Evolutionary conservation across 2,113 vertebrate genomes (phyloP), one percentile per base, ranked within the genome.

Genomic region (Echinops telfairi): DNA sequence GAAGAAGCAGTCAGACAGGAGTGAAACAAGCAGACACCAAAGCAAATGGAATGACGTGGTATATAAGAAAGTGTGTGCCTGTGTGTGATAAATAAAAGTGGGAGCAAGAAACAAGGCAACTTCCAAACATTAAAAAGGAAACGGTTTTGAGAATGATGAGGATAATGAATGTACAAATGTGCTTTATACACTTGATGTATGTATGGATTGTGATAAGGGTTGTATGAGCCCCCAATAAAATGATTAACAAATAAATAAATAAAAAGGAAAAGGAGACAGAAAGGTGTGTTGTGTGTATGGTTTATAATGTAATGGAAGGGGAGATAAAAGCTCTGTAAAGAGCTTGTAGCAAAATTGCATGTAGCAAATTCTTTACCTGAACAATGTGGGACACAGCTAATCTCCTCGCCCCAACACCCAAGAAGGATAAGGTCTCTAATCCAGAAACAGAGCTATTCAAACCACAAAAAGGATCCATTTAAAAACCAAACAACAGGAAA

Each of bases 401-500:
- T 58, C 62, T 36, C 38, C 60, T 60, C 5, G 3, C 66, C 58
- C 90, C 66, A 70, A 19, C 60, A 27, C 64, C 64, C 25, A 89
- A 90, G 15, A 93, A 20, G 36, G 17, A 68, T 82, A 64, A 86
- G 15, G 53, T 86, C 64, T 68, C 70, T 58, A 90, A 90, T 68
- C 3, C 62, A 93, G 47, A 87, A 6, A 29, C 29, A 91, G 17
- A 89, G 53, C 10, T 79, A 81, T 19, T 93, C 43, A 81, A 88
- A 88, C 23, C 85, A 15, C 29, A 85, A 87, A 53, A 88, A 53
- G 9, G 10, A 76, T 36, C n/a, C 6, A 79, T 25, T 89, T 92
- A 91, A 95, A 53, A 85, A 92, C n/a, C n/a, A 93, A 62, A 80
- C 12, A 71, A 83, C 31, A 81, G 15, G 27, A n/a, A 91, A 53